Percentiles rank a stretch among this genome's conserved stretches.
These are phyloP conservation scores for Neopelma chrysocephalum DNA, from an alignment of 2,797 vertebrate species.

Conservation along the genomic window DNA sequence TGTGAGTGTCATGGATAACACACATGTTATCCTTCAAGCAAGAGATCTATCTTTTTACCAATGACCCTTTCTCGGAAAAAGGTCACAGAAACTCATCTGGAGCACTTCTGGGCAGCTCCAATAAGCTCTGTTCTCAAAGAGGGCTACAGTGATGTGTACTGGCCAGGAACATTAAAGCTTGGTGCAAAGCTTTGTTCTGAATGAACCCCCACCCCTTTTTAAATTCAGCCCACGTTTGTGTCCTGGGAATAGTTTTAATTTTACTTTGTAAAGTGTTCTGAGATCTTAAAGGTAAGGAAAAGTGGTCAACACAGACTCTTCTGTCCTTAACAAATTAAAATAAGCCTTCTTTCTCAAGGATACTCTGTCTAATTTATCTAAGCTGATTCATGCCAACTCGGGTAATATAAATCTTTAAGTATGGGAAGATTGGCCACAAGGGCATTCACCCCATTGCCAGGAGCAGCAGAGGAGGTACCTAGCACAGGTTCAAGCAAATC, in stretches of 20 bases:
- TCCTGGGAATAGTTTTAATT: background rate
- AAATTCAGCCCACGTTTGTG: background rate
- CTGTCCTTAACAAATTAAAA: background rate
- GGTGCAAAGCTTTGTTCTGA: background rate
- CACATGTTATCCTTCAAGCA: background rate
- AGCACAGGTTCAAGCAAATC: background rate
- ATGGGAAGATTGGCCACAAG: background rate
- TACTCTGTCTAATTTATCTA: background rate
- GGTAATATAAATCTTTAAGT: background rate
- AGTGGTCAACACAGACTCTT: background rate
- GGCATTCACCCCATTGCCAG: background rate
- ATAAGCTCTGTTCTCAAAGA: background rate
- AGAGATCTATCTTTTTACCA: background rate
- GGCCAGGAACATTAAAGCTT: background rate
- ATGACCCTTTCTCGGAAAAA: background rate
- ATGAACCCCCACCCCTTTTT: background rate
- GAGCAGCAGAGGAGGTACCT: background rate
- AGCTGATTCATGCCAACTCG: background rate
- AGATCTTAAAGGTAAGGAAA: background rate
- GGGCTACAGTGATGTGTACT: fast-evolving
- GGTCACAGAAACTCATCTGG: background rate
- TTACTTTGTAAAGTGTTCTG: background rate
- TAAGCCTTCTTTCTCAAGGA: background rate
- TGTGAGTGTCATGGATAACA: background rate
- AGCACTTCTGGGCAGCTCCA: background rate